Conservation (phyloP, 2,113 vertebrate genomes). For the Bagarius yarrelli region DNA sequence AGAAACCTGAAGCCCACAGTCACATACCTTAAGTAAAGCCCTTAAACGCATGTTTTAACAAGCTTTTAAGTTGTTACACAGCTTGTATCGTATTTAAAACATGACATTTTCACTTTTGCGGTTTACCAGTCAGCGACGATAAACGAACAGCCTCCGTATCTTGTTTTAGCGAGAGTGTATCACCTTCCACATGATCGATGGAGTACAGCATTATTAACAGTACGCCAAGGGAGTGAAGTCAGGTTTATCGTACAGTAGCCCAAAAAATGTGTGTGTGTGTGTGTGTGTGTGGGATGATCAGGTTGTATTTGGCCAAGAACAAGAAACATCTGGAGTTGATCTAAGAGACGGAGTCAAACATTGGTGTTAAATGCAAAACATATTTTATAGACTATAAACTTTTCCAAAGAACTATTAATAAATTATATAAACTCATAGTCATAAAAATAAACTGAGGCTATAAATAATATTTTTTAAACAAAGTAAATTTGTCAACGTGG, state of each 20-base stretch:
- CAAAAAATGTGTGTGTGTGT: neutral
- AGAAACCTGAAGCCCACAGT: neutral
- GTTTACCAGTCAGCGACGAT: neutral
- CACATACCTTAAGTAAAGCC: neutral
- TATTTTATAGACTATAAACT: neutral
- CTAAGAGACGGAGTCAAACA: neutral
- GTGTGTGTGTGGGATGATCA: neutral
- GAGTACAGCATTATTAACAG: neutral
- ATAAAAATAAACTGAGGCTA: neutral
- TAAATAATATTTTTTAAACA: neutral
- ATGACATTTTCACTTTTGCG: slow-evolving; percentile 4
- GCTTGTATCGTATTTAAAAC: neutral
- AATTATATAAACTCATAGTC: neutral
- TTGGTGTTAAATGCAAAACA: neutral
- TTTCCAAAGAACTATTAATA: neutral
- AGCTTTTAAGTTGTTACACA: slow-evolving; percentile 1
- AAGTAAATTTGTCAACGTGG: neutral
- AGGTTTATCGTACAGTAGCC: slow-evolving; percentile 5
- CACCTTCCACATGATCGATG: slow-evolving; percentile 15
- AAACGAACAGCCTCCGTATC: neutral
- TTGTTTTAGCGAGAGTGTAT: slow-evolving; percentile 1
- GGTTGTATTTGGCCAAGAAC: neutral
- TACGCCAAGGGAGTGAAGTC: neutral
- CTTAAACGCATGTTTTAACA: slow-evolving; percentile 1
- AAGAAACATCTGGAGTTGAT: slow-evolving; percentile 33